Conservation (phyloP, 2,888 invertebrate genomes). For the Nephrotoma flavescens region DNA sequence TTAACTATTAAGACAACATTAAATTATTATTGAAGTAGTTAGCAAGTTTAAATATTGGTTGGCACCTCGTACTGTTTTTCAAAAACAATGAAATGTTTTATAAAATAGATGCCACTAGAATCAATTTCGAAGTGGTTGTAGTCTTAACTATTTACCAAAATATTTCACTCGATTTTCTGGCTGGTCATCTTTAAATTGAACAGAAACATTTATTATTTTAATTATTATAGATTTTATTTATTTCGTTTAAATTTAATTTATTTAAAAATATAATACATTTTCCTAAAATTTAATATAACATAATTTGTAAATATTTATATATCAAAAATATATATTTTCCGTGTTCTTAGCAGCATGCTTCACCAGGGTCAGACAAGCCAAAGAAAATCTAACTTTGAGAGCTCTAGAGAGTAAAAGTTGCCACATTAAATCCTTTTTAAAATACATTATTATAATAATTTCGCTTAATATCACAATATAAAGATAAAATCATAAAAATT, state of each 20-base stretch:
- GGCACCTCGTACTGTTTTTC: too few relatives aligned
- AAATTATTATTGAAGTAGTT: too few relatives aligned
- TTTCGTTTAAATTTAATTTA: neutral
- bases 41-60: too few relatives aligned
- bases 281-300: neutral
- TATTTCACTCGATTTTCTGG: neutral
- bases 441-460: neutral
- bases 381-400: neutral
- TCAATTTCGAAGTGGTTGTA: neutral
- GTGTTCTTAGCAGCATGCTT: neutral
- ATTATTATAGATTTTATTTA: neutral
- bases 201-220: neutral
- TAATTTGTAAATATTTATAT: neutral
- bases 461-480: neutral
- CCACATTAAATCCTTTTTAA: neutral
- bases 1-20: too few relatives aligned
- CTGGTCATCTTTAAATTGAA: neutral
- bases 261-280: neutral
- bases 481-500: neutral
- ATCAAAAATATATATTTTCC: neutral
- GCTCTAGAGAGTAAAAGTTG: neutral
- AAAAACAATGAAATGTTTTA: too few relatives aligned
- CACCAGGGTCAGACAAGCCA: neutral
- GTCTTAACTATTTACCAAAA: neutral
- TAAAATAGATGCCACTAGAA: too few relatives aligned